Evolutionary conservation across 2,888 invertebrate genomes (phyloP).

Genomic region (Ommatoiulus sabulosus): DNA sequence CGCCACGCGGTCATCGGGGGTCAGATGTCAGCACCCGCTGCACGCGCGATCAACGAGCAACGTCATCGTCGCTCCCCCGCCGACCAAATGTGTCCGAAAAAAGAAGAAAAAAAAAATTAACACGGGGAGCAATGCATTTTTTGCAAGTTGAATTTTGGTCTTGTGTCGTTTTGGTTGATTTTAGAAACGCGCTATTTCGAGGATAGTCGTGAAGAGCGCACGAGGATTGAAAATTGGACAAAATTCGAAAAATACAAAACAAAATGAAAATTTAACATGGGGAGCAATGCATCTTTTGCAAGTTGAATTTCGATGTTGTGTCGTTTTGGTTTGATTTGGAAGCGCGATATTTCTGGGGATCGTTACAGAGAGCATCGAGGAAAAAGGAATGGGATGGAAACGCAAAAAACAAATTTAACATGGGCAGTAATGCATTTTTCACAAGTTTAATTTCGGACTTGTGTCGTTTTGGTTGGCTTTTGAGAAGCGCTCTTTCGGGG

Average conservation of each 20-base stretch:
- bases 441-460: not conserved
- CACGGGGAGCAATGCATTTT: not conserved
- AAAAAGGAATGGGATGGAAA: too few relatives aligned
- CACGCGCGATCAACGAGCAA: slow-evolving; percentile 8
- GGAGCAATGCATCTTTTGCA: not conserved
- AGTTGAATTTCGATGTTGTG: not conserved
- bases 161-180: not conserved
- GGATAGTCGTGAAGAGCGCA: too few relatives aligned
- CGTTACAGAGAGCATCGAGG: not conserved
- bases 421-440: not conserved
- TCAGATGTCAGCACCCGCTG: slow-evolving; percentile 31
- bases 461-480: not conserved
- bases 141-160: not conserved
- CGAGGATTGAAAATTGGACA: too few relatives aligned
- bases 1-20: slow-evolving; percentile 7
- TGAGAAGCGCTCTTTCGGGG: not conserved
- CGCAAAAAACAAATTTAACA: not conserved
- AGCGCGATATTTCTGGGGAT: not conserved
- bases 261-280: not conserved
- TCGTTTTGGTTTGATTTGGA: not conserved
- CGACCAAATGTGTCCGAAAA: not conserved
- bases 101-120: not conserved
- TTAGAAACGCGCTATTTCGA: not conserved
- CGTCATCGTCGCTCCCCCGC: not conserved
- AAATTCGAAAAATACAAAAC: too few relatives aligned